These are phyloP conservation scores for Clarias macrocephalus DNA, from an alignment of 2,113 vertebrate species.

Conservation along the genomic window DNA sequence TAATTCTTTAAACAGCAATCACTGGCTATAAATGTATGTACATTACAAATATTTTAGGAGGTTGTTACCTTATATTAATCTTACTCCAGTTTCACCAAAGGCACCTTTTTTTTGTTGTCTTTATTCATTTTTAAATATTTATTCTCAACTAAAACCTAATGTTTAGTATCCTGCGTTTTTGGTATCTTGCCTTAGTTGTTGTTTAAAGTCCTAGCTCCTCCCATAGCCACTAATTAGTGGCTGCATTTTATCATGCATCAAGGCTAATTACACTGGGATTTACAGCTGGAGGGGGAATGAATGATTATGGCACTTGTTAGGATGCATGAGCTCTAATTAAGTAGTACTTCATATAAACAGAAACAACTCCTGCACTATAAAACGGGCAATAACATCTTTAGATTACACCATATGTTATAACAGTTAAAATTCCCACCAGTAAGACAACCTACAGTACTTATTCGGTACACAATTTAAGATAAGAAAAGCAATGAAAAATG, in stretches of 20 bases:
- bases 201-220: background rate
- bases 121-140: background rate
- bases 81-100: background rate
- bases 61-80: background rate
- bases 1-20: background rate
- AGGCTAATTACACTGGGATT: conserved; percentile 35
- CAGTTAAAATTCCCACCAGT: background rate
- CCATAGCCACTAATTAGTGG: background rate
- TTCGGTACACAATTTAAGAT: background rate
- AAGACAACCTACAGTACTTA: background rate
- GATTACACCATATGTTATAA: background rate
- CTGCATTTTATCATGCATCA: conserved; percentile 12
- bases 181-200: background rate
- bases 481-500: background rate
- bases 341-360: background rate
- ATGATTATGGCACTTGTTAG: background rate
- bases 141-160: background rate
- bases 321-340: background rate
- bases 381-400: background rate
- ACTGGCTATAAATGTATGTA: background rate
- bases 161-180: background rate
- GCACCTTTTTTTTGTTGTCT: background rate
- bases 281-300: conserved; percentile 14
- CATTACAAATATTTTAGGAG: background rate
- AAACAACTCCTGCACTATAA: background rate